Conservation (phyloP, 2,888 invertebrate species). For the Sesia apiformis region DNA sequence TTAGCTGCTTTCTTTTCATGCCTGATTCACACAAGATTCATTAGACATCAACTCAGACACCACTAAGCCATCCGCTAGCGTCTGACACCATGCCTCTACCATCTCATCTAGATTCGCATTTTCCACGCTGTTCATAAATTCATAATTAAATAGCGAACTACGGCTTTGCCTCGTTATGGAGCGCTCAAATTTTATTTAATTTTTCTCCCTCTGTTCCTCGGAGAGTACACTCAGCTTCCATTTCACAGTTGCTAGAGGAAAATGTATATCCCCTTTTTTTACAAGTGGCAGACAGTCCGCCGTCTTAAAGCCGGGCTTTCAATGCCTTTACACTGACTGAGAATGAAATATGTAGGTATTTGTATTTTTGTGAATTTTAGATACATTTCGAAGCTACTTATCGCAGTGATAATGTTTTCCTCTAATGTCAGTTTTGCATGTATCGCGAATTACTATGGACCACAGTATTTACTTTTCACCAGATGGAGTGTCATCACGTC, state of each 20-base stretch:
- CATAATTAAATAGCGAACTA: conserved; percentile 67
- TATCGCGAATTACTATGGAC: too few species aligned
- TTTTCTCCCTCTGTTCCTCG: conserved; percentile 22
- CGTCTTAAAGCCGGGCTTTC: background rate
- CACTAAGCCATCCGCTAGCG: conserved; percentile 5
- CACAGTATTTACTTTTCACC: too few species aligned
- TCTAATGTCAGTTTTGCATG: too few species aligned
- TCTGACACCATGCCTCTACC: conserved; percentile 8
- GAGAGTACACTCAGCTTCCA: background rate
- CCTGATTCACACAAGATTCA: too few species aligned
- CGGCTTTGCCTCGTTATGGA: conserved; percentile 45
- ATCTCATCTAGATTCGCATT: conserved; percentile 39
- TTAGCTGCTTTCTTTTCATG: too few species aligned
- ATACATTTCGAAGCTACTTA: too few species aligned
- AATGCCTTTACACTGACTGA: too few species aligned
- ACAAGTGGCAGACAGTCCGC: background rate
- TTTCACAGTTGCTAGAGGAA: background rate
- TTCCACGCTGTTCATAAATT: conserved; percentile 63
- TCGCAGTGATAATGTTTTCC: too few species aligned
- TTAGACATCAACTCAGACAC: too few species aligned
- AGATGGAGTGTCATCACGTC: too few species aligned
- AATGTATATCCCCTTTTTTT: background rate
- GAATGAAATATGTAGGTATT: too few species aligned
- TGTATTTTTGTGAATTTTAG: too few species aligned
- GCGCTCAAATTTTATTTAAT: conserved; percentile 53